Evolutionary conservation across 2,888 invertebrate species (phyloP), one percentile per base, ranked within the genome.

Genomic region (Hypena proboscidalis): DNA sequence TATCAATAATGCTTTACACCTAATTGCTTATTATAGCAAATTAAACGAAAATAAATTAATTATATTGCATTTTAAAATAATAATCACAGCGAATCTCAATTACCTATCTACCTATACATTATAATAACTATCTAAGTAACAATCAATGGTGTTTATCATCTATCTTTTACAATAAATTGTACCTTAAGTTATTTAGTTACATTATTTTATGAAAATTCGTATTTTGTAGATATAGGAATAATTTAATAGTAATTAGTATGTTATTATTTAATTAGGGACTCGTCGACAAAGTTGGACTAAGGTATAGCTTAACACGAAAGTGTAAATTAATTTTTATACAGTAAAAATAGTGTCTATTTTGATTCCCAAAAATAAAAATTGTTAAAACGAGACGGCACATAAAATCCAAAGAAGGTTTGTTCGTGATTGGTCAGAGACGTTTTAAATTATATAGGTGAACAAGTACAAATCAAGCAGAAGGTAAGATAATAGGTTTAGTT

Each of bases 21-120:
- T 54, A 57, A 54, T 64, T 41, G 35, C 54, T 61, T 63, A 62
- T 48, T 45, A 60, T 61, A 70, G 61, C 61, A 35, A 53, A n/a
- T n/a, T n/a, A n/a, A n/a, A 74, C 47, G 53, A 42, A 60, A 63
- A 36, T 27, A 58, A 56, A 53, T 56, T 60, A 62, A 66, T 52
- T 37, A 43, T 62, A 52, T 64, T 59, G 37, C 35, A 37, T 40
- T 49, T 50, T 58, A 51, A 75, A 80, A 79, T 60, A 70, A 75
- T 46, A 76, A 86, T 83, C 82, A 85, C 84, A 86, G 83, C 83
- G 65, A 80, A 80, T 83, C 50, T 77, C 61, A 67, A 74, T 80
- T 70, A 62, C 67, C 79, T 82, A 81, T 67, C 80, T 83, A 85
- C 59, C 25, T 53, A 63, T 61, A 59, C 34, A 57, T 56, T 58